Base-by-base conservation (phyloP, 2,797 vertebrate species). In the Crax fasciolata region DNA sequence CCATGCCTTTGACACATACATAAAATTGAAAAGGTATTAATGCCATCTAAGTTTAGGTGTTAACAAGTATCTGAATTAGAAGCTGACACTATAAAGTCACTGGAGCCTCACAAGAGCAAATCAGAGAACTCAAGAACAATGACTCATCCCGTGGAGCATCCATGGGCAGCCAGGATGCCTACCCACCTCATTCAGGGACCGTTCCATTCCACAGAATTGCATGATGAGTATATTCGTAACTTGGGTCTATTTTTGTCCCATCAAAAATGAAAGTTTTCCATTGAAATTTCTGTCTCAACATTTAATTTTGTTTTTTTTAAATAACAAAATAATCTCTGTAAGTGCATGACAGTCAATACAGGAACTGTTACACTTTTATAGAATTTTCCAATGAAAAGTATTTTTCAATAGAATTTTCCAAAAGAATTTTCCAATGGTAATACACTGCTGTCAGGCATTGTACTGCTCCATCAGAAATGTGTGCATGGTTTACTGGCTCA, bases 51-150 rank as follows among this genome's bases (percentile, higher is more conserved):
- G 52, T 65, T 79, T 38, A 62, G 66, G 70, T 7, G 1, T 86
- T 24, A 93, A 91, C 54, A 76, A 20, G 43, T 46, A 62, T 15
- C 77, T 76, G 77, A 92, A 84, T 90, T 79, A 87, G 90, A 70
- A 90, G 44, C 35, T 87, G 90, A 79, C 46, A 75, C 35, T 70
- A 13, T 30, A 55, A 66, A 84, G 49, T 54, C 70, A 57, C 32
- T 3, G 7, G 77, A 87, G 59, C 46, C 48, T 94, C 0, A 0
- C 35, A 79, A 87, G 75, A 51, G 35, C 67, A 74, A 41, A 80
- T 1, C 2, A 0, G 71, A 79, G 52, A 89, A 59, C 11, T 30
- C 44, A 87, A 85, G 77, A 89, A 73, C 2, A 75, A 76, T 71
- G 61, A 92, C 38, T 94, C 67, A 87, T 38, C 39, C 66, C 17